Evolutionary conservation across 1,140 invertebrate genomes (phyloP), one percentile per base, ranked within the genome.

Genomic region (Trichomalopsis sarcophagae): DNA sequence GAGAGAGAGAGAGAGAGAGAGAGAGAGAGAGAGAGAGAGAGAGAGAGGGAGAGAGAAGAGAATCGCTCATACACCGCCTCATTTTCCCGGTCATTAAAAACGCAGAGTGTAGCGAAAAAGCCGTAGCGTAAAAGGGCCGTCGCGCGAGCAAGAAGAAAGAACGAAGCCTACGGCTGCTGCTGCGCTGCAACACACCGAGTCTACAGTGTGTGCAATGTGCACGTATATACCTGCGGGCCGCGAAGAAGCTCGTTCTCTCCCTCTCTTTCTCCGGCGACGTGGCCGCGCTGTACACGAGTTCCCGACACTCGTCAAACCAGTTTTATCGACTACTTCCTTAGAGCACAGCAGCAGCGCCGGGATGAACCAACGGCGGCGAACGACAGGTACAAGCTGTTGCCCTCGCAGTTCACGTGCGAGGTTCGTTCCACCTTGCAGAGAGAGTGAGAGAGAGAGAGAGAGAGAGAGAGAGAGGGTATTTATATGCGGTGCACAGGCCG

Each of bases 261-360:
- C 33, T 36, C 55, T 44, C 33, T 44, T 6, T 78, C 69, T 50
- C 6, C 23, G 68, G 68, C 74, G 44, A 68, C 40, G 74, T 62
- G 47, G 73, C 44, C 66, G 36, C n/a, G 86, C 33, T 36, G 33
- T 36, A 36, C 33, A 6, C 88, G 88, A 84, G 89, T 71, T 71
- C 88, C 87, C 87, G 89, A 88, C 89, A 92, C 92, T 88, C 91
- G 92, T 93, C 92, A 93, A 92, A 93, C 92, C 92, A 92, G 92
- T 93, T 93, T 92, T 91, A 91, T 92, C 91, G 89, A 91, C 90
- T 90, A 92, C 90, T 93, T 93, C 91, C 92, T 92, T 89, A 89
- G 83, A 74, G 76, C 77, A 21, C 21, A 62, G 55, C 21, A n/a
- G 55, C 55, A 62, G 55, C 21, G 21, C n/a, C 76, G 87, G 89